These are phyloP conservation scores for Anas bahamensis DNA, from an alignment of 2,797 vertebrate species.

Conservation along the genomic window DNA sequence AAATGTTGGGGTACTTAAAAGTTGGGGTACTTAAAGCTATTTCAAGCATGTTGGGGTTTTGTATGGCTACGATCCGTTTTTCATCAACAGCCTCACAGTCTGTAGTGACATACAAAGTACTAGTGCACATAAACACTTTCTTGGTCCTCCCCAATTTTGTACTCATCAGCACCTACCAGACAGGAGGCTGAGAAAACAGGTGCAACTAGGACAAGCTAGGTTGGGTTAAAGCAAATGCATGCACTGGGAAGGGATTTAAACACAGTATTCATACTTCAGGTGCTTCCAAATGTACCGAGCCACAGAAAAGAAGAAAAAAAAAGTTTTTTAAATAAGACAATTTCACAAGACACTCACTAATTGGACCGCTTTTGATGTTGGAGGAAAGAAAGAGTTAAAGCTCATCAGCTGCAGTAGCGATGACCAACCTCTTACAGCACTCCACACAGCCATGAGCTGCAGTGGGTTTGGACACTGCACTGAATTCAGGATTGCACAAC, in stretches of 20 bases:
- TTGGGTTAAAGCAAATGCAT: background rate
- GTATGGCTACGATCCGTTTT: background rate
- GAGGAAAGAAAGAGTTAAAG: conserved; percentile 15
- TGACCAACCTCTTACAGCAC: background rate
- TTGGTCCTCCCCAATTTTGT: background rate
- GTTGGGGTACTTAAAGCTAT: too few relatives aligned
- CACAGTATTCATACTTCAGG: background rate
- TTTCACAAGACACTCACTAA: rapidly evolving
- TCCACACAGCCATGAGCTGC: background rate
- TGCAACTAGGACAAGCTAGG: background rate
- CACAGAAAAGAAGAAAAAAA: background rate
- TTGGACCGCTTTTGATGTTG: background rate
- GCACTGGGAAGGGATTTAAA: background rate
- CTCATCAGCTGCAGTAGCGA: background rate
- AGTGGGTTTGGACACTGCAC: background rate
- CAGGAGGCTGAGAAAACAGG: background rate
- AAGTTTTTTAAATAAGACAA: background rate
- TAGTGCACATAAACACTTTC: background rate
- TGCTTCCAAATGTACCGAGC: background rate
- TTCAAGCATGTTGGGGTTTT: background rate
- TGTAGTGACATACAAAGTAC: background rate
- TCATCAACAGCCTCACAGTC: background rate
- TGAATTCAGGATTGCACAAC: background rate
- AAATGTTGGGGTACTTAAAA: background rate
- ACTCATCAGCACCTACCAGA: background rate